Conservation (phyloP, 2,797 vertebrate species). For the Ctenopoma kingsleyae region DNA sequence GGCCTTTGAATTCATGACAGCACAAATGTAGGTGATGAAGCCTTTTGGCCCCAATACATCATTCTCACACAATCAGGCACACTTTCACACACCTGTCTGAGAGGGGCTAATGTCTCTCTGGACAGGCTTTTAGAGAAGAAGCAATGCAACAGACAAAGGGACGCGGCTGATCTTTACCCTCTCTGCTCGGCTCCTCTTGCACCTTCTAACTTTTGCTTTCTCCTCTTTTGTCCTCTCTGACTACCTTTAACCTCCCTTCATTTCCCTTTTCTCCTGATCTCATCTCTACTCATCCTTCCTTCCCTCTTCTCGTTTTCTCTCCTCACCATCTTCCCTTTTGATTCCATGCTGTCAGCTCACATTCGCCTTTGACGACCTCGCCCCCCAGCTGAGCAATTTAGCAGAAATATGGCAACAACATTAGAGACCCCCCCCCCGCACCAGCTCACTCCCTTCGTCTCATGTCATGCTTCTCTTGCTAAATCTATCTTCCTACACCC, state of each 20-base stretch:
- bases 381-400: conserved; percentile 70
- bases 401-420: conserved; percentile 81
- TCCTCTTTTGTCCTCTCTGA: conserved; percentile 56
- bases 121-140: conserved; percentile 74
- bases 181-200: conserved; percentile 40
- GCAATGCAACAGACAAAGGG: conserved; percentile 64
- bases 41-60: conserved; percentile 77
- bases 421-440: conserved; percentile 40
- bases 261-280: conserved; percentile 42
- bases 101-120: conserved; percentile 63
- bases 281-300: conserved; percentile 1
- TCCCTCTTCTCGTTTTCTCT: neutral
- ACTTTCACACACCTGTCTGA: conserved; percentile 60
- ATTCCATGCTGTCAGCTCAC: conserved; percentile 56
- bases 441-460: conserved; percentile 32
- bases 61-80: conserved; percentile 67
- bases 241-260: conserved; percentile 49
- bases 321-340: conserved; percentile 31
- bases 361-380: conserved; percentile 45
- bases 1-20: conserved; percentile 77
- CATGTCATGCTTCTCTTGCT: conserved; percentile 48
- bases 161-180: conserved; percentile 73
- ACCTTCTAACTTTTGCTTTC: conserved; percentile 38
- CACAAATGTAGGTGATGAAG: conserved; percentile 67
- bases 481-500: conserved; percentile 22